These are phyloP conservation scores for Ectemnius cavifrons DNA, from an alignment of 2,888 invertebrate species.

Conservation along the genomic window DNA sequence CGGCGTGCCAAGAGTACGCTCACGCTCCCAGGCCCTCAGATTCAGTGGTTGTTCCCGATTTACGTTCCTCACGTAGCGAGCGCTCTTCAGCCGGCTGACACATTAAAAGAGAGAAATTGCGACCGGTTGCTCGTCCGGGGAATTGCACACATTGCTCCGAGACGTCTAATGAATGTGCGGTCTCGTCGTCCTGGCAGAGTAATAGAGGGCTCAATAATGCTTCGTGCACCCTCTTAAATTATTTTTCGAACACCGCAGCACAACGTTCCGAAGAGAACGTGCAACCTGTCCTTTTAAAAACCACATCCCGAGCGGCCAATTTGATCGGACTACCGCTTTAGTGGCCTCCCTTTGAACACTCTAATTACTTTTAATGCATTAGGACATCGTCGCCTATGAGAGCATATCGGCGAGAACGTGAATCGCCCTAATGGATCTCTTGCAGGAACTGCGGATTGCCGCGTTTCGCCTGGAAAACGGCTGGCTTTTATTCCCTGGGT, in stretches of 20 bases:
- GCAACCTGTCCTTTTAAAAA: constrained; percentile 6
- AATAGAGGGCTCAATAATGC: constrained; percentile 13
- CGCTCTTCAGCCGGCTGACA: constrained; percentile 11
- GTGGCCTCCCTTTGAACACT: too few relatives aligned
- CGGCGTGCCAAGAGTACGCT: constrained; percentile 35
- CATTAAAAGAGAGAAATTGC: constrained; percentile 35
- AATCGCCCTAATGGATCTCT: too few relatives aligned
- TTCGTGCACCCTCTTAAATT: constrained; percentile 1
- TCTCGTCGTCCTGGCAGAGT: not conserved
- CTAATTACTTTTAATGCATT: too few relatives aligned
- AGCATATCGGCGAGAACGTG: too few relatives aligned
- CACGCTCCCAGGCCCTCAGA: constrained; percentile 21
- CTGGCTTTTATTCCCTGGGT: too few relatives aligned
- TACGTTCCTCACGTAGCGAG: constrained; percentile 32
- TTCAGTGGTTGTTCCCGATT: constrained; percentile 45
- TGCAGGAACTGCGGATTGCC: too few relatives aligned
- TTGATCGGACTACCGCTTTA: not conserved
- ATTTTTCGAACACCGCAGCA: not conserved
- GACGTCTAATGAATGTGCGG: constrained; percentile 28
- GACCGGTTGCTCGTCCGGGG: constrained; percentile 21
- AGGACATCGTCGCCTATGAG: too few relatives aligned
- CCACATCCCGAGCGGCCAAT: not conserved
- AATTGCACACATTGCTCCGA: constrained; percentile 32
- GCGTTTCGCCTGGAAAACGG: too few relatives aligned
- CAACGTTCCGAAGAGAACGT: not conserved